Conservation (phyloP, 2,888 invertebrate genomes). For the Catocala fraxini region DNA sequence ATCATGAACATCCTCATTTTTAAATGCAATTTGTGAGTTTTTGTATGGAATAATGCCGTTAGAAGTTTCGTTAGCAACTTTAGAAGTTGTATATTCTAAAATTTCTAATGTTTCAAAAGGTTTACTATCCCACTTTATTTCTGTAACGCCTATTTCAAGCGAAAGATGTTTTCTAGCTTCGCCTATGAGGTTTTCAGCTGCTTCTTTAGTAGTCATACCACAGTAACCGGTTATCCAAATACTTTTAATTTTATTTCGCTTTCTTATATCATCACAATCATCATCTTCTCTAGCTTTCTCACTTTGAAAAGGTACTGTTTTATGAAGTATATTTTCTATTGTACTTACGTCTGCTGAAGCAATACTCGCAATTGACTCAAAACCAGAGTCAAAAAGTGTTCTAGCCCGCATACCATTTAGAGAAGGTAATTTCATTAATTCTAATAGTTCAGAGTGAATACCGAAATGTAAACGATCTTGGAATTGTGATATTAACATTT, state of each 20-base stretch:
- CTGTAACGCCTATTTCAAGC: conserved; percentile 91
- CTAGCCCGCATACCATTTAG: conserved; percentile 95
- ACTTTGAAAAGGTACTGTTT: conserved; percentile 95
- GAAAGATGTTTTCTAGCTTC: conserved; percentile 92
- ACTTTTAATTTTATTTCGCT: conserved; percentile 90
- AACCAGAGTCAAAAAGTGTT: conserved; percentile 93
- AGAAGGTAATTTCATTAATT: conserved; percentile 94
- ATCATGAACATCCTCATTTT: conserved; percentile 1
- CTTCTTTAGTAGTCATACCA: conserved; percentile 93
- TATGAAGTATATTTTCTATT: conserved; percentile 93
- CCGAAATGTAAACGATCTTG: conserved; percentile 98
- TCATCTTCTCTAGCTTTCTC: conserved; percentile 92
- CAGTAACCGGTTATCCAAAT: conserved; percentile 94
- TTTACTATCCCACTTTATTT: conserved; percentile 89
- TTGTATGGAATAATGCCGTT: conserved; percentile 4
- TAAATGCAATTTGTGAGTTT: not conserved
- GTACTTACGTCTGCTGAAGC: conserved; percentile 91
- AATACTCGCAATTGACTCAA: conserved; percentile 92
- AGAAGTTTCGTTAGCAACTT: conserved; percentile 5
- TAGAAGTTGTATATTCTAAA: conserved; percentile 7
- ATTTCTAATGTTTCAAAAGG: conserved; percentile 23
- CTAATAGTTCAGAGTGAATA: conserved; percentile 96
- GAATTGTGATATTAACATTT: conserved; percentile 96
- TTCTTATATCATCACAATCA: conserved; percentile 88
- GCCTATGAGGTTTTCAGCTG: conserved; percentile 91